A percentile compares a stretch with the other conserved stretches of the same genome.
Conservation (phyloP, 1,140 invertebrate species). For the Zophobas atratus region DNA sequence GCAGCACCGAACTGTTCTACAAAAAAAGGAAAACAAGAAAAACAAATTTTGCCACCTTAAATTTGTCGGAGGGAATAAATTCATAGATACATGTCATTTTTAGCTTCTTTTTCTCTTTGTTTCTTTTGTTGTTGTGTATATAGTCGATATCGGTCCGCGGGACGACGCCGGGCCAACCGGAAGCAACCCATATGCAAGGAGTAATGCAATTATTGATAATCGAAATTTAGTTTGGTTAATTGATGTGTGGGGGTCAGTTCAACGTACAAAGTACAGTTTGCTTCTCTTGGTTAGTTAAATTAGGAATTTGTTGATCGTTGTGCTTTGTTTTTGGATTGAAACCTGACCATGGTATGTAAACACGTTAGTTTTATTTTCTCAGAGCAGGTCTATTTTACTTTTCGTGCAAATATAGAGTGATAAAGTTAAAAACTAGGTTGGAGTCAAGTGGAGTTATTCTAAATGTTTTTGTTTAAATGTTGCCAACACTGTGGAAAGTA, state of each 20-base stretch:
- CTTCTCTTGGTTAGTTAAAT: constrained; percentile 23
- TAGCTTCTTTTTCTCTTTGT: constrained; percentile 53
- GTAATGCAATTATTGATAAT: constrained; percentile 23
- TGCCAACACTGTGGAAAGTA: constrained; percentile 53
- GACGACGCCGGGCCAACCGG: constrained; percentile 15
- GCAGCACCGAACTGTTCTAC: constrained; percentile 33
- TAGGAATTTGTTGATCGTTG: constrained; percentile 18
- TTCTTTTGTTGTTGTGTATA: constrained; percentile 59
- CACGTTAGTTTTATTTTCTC: constrained; percentile 36
- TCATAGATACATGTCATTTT: constrained; percentile 61
- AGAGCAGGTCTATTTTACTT: constrained; percentile 43
- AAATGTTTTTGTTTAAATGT: constrained; percentile 56
- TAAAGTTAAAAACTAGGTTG: constrained; percentile 44
- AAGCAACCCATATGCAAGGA: not conserved
- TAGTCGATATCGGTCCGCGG: constrained; percentile 47
- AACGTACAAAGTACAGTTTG: constrained; percentile 28
- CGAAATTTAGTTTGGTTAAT: constrained; percentile 16
- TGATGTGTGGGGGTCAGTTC: constrained; percentile 14
- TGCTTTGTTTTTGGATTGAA: constrained; percentile 42
- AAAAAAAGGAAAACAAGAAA: constrained; percentile 2
- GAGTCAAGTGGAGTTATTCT: constrained; percentile 45
- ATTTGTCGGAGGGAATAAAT: constrained; percentile 62
- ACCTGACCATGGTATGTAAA: constrained; percentile 38
- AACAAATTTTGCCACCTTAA: constrained; percentile 58
- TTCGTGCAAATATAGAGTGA: constrained; percentile 50